phyloP scores from a whole-genome alignment of 2,797 vertebrate genomes.

The Sternotherus odoratus region DNA sequence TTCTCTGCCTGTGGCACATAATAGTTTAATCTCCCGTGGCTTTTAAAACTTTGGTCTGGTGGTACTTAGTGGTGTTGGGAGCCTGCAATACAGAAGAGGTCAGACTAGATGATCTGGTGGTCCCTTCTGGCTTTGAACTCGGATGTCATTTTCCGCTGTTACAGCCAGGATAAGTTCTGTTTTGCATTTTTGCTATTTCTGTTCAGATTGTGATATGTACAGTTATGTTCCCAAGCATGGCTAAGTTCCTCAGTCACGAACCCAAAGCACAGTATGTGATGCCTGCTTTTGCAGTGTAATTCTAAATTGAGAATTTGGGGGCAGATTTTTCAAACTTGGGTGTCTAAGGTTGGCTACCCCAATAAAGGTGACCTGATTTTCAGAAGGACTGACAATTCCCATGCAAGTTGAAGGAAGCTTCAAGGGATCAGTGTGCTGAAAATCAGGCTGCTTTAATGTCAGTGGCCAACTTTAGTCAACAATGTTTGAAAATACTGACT shows the following conservation, averaged over 20 bases:
- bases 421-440: slow-evolving; percentile 13
- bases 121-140: not conserved
- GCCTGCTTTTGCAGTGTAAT: not conserved
- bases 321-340: slow-evolving; percentile 9
- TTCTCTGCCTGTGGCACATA: not conserved
- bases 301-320: not conserved
- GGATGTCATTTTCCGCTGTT: slow-evolving; percentile 34
- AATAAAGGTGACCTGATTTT: not conserved
- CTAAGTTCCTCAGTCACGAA: not conserved
- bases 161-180: not conserved
- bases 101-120: not conserved
- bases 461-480: not conserved
- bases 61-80: not conserved
- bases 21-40: not conserved
- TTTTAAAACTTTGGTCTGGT: not conserved
- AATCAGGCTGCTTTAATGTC: not conserved
- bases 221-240: slow-evolving; percentile 26
- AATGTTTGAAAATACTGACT: not conserved
- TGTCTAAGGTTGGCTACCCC: slow-evolving; percentile 46
- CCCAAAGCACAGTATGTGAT: slow-evolving; percentile 3
- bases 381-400: slow-evolving; percentile 65
- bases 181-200: not conserved
- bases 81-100: not conserved
- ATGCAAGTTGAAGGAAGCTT: slow-evolving; percentile 55
- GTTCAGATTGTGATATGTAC: not conserved